Evolutionary conservation across 2,888 invertebrate species (phyloP).

Genomic region (Drosophila tanythrix): DNA sequence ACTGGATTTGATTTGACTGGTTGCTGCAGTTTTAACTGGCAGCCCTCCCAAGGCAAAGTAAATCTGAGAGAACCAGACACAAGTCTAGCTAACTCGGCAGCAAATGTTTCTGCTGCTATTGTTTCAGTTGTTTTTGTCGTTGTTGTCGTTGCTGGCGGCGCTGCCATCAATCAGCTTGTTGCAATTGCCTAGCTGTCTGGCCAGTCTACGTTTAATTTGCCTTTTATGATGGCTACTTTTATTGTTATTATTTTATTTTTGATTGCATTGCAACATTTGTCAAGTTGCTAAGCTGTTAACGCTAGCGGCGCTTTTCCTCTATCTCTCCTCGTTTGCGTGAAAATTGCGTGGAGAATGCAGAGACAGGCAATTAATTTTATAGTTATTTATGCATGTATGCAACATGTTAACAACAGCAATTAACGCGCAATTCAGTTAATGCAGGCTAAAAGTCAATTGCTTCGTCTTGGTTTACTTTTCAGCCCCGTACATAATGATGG

Average conservation of each 20-base stretch:
- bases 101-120: constrained; percentile 34
- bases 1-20: constrained; percentile 8
- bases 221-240: constrained; percentile 63
- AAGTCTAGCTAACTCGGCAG: constrained; percentile 40
- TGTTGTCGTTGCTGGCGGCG: constrained; percentile 54
- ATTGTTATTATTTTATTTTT: constrained; percentile 42
- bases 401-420: constrained; percentile 29
- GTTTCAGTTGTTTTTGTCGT: constrained; percentile 9
- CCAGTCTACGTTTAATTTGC: constrained; percentile 45
- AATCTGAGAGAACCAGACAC: constrained; percentile 11
- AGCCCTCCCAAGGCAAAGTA: constrained; percentile 27
- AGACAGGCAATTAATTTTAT: constrained; percentile 72
- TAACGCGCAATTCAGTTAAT: constrained; percentile 49
- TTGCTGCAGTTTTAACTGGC: constrained; percentile 40
- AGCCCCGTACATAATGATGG: constrained; percentile 11
- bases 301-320: constrained; percentile 38
- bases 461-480: constrained; percentile 71
- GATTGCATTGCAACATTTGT: constrained; percentile 56
- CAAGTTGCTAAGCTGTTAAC: constrained; percentile 51
- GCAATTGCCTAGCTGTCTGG: constrained; percentile 37
- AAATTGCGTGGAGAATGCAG: constrained; percentile 70
- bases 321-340: constrained; percentile 33
- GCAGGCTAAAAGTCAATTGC: constrained; percentile 74
- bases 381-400: constrained; percentile 61
- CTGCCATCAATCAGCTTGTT: constrained; percentile 66